A percentile compares a stretch with the other conserved stretches of the same genome.
phyloP scores from a whole-genome alignment of 2,888 invertebrate genomes.

The Sphecodes monilicornis region DNA sequence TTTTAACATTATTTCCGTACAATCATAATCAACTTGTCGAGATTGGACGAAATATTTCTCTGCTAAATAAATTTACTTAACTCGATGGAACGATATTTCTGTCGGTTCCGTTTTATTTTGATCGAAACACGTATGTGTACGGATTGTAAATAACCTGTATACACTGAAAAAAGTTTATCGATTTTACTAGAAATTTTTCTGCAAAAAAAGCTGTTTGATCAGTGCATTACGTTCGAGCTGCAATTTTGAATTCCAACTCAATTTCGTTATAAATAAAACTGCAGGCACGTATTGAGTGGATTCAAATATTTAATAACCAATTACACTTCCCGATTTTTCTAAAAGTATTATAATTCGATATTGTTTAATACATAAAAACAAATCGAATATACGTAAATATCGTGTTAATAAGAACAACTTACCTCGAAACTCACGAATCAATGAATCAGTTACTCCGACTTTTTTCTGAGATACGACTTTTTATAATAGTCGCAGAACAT shows the following conservation, averaged over 20 bases:
- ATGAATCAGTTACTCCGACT: conserved; percentile 65
- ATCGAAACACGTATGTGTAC: neutral
- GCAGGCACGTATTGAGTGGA: too few species aligned
- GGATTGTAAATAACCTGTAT: neutral
- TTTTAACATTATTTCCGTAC: conserved; percentile 18
- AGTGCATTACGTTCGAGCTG: neutral
- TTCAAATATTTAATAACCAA: too few species aligned
- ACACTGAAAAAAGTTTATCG: neutral
- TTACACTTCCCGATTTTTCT: too few species aligned
- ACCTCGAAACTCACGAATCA: conserved; percentile 5
- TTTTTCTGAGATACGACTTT: conserved; percentile 85
- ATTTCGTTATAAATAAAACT: neutral
- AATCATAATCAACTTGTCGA: neutral
- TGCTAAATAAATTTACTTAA: neutral
- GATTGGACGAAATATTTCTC: neutral
- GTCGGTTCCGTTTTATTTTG: neutral
- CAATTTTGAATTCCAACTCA: neutral
- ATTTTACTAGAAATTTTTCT: neutral
- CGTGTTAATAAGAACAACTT: neutral
- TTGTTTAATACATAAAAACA: neutral
- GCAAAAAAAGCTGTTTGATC: neutral
- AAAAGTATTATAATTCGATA: too few species aligned
- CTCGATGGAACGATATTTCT: neutral
- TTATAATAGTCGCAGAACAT: conserved; percentile 90
- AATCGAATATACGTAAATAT: neutral